Conservation (phyloP, 2,797 vertebrate genomes). For the Rhyacichthys aspro region DNA sequence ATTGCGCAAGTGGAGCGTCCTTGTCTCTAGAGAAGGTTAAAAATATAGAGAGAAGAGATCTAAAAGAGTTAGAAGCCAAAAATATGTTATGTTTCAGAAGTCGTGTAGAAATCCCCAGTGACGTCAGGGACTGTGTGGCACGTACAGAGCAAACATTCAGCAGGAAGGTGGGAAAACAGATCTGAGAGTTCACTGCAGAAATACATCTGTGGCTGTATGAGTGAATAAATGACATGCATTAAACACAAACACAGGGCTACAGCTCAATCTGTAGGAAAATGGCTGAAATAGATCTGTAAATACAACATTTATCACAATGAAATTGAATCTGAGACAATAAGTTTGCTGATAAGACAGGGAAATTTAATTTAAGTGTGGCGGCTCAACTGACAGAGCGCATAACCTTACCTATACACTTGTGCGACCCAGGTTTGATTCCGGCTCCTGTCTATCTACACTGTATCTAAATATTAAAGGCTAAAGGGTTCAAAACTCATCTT, state of each 20-base stretch:
- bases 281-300: neutral
- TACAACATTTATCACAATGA: no score
- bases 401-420: no score
- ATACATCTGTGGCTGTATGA: neutral
- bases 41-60: conserved; percentile 17
- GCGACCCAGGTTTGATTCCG: no score
- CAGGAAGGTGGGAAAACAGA: conserved; percentile 11
- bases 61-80: conserved; percentile 9
- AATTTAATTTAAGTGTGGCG: no score
- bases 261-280: neutral
- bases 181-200: neutral
- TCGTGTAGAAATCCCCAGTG: conserved; percentile 19
- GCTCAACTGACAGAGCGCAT: no score
- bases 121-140: conserved; percentile 13
- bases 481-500: no score
- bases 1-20: conserved; percentile 12
- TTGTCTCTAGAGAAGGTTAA: conserved; percentile 34
- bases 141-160: conserved; percentile 31
- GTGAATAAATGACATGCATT: conserved; percentile 5
- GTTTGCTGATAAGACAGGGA: no score
- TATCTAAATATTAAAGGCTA: no score
- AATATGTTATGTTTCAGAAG: conserved; percentile 5
- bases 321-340: no score
- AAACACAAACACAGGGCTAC: neutral
- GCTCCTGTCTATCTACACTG: no score